phyloP scores from a whole-genome alignment of 1,140 invertebrate genomes.

The Delia radicum region DNA sequence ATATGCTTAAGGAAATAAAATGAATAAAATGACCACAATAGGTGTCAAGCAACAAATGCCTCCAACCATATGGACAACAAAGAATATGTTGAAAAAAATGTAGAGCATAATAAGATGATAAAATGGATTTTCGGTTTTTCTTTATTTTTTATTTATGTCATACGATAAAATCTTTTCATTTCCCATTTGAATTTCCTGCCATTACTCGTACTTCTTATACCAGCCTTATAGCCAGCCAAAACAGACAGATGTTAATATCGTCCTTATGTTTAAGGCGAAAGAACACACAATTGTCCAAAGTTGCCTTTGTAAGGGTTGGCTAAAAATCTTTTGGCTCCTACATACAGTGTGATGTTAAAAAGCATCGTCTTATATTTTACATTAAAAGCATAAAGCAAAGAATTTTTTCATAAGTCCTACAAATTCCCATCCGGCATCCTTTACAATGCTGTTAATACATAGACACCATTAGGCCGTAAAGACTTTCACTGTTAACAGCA shows the following conservation, averaged over 20 bases:
- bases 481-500: no score
- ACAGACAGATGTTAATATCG: neutral
- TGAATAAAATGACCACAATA: constrained; percentile 12
- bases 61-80: neutral
- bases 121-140: neutral
- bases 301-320: no score
- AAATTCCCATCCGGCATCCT: no score
- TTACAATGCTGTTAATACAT: no score
- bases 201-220: neutral
- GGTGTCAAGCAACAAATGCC: neutral
- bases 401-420: no score
- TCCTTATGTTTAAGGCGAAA: neutral
- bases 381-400: no score
- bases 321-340: no score
- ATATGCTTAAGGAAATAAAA: neutral
- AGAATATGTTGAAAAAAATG: neutral
- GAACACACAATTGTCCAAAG: no score
- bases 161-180: constrained; percentile 1
- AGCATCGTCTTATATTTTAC: no score
- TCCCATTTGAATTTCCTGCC: neutral
- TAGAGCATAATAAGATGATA: constrained; percentile 12
- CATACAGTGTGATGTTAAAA: no score
- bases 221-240: neutral
- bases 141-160: neutral
- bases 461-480: no score